Base-by-base conservation (phyloP, 2,888 invertebrate genomes). In the Trissoscelio sp. region DNA sequence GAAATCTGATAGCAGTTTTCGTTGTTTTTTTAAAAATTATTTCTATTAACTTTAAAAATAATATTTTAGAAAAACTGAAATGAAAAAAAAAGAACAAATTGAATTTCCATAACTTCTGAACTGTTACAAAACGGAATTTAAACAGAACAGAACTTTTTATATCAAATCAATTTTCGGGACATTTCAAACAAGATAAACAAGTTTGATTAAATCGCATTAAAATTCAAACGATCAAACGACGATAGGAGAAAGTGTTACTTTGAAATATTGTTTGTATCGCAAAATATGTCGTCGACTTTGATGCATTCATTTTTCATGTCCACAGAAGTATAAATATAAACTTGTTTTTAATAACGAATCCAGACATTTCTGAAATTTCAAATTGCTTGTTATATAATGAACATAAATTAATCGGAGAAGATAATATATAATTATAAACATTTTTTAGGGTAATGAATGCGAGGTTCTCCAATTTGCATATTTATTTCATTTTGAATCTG, bases 221-320 rank as follows among this genome's bases (percentile, higher is more conserved):
- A 64, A 46, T 64, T 64, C 34, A 64, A 64, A 64, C 28, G 6
- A 22, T 16, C 16, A 16, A 46, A 44, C 4, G 2, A 44, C 11
- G 1, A 55, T 1, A 1, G 51, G 53, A 53, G 66, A 67, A 67
- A 67, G 53, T 67, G 46, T 67, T 67, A 67, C 16, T 67, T 42
- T 53, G 28, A 53, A 53, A 39, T 53, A 42, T 34, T 9, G 34
- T 39, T 67, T 67, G 6, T 51, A 12, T 24, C 20, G 48, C 34
- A 34, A 64, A 34, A 34, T 34, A 42, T 24, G n/a, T 34, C 55
- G 14, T 34, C 34, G 18, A 55, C 3, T 53, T 53, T 28, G 55
- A 34, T n/a, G 6, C 34, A 14, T 31, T 31, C 0, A 34, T 55
- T 31, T 55, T 53, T 53, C 44, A 44, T 44, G 6, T 28, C 11